Evolutionary conservation across 2,888 invertebrate genomes (phyloP).

Genomic region (Hyles lineata): DNA sequence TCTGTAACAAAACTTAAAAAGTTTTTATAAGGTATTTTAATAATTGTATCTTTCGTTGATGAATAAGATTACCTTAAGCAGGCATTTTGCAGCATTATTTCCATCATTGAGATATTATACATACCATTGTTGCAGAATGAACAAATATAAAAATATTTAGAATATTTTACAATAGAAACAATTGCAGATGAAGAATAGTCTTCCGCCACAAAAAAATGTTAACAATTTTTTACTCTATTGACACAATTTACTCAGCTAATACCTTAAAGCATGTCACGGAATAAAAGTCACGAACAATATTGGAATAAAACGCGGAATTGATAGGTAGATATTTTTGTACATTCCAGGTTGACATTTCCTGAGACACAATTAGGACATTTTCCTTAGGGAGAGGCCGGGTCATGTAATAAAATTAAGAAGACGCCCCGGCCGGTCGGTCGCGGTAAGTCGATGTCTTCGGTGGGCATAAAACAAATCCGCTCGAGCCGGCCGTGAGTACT

Average conservation of each 20-base stretch:
- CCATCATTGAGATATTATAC: too few species aligned
- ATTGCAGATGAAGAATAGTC: too few species aligned
- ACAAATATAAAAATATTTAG: too few species aligned
- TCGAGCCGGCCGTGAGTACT: conserved; percentile 58
- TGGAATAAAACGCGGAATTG: conserved; percentile 42
- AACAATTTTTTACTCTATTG: not conserved
- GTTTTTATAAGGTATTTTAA: too few species aligned
- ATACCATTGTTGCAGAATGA: too few species aligned
- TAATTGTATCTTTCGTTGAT: too few species aligned
- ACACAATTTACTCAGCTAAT: conserved; percentile 3
- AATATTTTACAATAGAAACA: not conserved
- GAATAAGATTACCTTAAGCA: too few species aligned
- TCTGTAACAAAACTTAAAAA: too few species aligned
- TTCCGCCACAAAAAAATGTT: not conserved
- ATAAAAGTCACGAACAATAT: conserved; percentile 34
- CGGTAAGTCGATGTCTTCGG: conserved; percentile 79
- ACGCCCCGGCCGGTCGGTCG: conserved; percentile 70
- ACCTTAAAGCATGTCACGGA: not conserved
- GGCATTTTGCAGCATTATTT: too few species aligned
- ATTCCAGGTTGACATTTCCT: conserved; percentile 71
- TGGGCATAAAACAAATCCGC: conserved; percentile 82
- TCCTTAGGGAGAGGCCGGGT: conserved; percentile 68
- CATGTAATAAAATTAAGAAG: conserved; percentile 84
- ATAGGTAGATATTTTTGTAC: conserved; percentile 68
- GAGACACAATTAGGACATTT: conserved; percentile 81